phyloP scores from a whole-genome alignment of 2,113 vertebrate species.

The Planiliza haematocheilus region DNA sequence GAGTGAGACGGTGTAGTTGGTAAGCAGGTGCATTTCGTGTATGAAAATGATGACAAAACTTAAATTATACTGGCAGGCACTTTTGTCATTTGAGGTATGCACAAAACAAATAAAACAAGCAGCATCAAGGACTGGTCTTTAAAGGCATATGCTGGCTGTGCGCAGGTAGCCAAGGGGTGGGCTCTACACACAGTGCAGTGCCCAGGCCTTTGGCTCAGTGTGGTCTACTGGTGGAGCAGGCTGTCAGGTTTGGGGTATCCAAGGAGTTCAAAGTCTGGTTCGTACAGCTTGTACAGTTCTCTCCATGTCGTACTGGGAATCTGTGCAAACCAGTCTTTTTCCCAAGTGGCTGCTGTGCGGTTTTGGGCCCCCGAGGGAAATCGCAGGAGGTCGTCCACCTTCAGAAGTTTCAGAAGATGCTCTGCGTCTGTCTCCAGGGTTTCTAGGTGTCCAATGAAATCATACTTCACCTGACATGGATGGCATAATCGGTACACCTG shows the following conservation, averaged over 20 bases:
- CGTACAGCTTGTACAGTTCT: conserved; percentile 91
- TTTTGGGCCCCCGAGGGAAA: conserved; percentile 90
- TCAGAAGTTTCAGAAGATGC: conserved; percentile 89
- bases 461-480: conserved; percentile 94
- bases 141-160: conserved; percentile 39
- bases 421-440: conserved; percentile 91
- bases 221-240: conserved; percentile 76
- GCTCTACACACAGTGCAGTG: conserved; percentile 42
- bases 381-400: conserved; percentile 86
- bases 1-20: not conserved
- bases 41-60: conserved; percentile 36
- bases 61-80: conserved; percentile 66
- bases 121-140: conserved; percentile 38
- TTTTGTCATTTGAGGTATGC: conserved; percentile 64
- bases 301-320: conserved; percentile 87
- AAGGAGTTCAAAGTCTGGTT: conserved; percentile 92
- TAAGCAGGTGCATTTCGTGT: conserved; percentile 32
- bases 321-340: conserved; percentile 89
- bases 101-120: conserved; percentile 43
- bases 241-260: conserved; percentile 92
- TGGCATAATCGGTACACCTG: conserved; percentile 90
- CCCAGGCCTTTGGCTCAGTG: conserved; percentile 30
- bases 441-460: conserved; percentile 95
- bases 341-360: conserved; percentile 90
- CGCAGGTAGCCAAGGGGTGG: conserved; percentile 21